phyloP scores from a whole-genome alignment of 2,797 vertebrate genomes.

The Eulemur coronatus region DNA sequence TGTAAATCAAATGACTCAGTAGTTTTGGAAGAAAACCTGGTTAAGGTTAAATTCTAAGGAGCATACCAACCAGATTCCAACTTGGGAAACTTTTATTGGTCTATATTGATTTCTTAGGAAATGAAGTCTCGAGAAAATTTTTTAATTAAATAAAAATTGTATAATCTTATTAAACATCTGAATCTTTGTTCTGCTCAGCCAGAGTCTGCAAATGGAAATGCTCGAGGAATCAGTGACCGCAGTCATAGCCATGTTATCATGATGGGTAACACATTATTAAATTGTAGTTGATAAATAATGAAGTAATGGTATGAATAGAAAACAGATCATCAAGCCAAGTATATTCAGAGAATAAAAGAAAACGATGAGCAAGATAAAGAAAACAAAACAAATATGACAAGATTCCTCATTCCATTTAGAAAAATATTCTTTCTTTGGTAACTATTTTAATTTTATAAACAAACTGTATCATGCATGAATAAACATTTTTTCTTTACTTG shows the following conservation, averaged over 20 bases:
- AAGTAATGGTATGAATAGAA: constrained; percentile 19
- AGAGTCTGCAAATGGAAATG: background rate
- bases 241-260: background rate
- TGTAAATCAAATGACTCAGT: background rate
- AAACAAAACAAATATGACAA: background rate
- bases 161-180: background rate
- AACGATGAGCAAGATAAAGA: background rate
- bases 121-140: background rate
- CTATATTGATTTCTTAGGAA: background rate
- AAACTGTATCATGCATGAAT: background rate
- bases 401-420: background rate
- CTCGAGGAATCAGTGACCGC: background rate
- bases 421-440: constrained; percentile 1
- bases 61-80: background rate
- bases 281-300: background rate
- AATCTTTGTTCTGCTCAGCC: background rate
- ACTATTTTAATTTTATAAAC: constrained; percentile 14
- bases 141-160: background rate
- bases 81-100: background rate
- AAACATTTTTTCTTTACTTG: background rate
- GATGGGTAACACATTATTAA: constrained; percentile 29
- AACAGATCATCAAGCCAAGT: constrained; percentile 22
- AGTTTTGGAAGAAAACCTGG: background rate
- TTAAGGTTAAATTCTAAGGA: background rate
- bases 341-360: background rate